Base-by-base conservation (phyloP, 2,113 vertebrate species). In the Paracanthobrama guichenoti region DNA sequence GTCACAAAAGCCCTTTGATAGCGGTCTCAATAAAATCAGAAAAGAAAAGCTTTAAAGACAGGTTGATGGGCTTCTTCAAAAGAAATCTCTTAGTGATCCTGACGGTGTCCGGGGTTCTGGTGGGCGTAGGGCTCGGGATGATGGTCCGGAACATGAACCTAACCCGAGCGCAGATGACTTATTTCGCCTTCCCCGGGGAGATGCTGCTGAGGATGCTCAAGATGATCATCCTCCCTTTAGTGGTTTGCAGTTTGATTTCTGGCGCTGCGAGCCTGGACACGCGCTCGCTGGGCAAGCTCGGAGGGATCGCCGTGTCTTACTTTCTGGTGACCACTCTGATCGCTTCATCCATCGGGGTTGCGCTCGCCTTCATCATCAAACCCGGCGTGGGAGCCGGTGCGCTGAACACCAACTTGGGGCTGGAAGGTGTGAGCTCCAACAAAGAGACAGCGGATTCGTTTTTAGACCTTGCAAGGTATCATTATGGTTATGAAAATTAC, bases 191-290 rank as follows among this genome's bases (percentile, higher is more conserved):
- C 88, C 98, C 98, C 0, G 98, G 98, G 0, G 98, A 99, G 92
- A 95, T 99, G 96, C 94, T 99, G 75, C 95, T 99, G 46, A 94
- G 98, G 88, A 98, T 99, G 97, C 94, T 99, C 91, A 97, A 97
- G 91, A 98, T 99, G 97, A 94, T 99, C 89, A 99, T 99, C 92
- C 92, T 99, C 69, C 97, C 98, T 3, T 93, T 99, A 81, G 97
- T 99, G 39, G 94, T 99, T 13, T 99, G 98, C 95, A 98, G 97
- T 91, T 92, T 99, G 69, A 91, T 99, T 50, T 98, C 97, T 1
- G 98, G 97, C 0, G 97, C 98, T 59, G 98, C 98, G 89, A 98
- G 97, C 85, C 93, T 99, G 64, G 98, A 99, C 92, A 96, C 97
- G 9, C 95, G 97, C 84, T 96, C 97, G 2, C 92, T 99, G 83